Conservation (phyloP, 2,113 vertebrate genomes). For the Mastomys natalensis region DNA sequence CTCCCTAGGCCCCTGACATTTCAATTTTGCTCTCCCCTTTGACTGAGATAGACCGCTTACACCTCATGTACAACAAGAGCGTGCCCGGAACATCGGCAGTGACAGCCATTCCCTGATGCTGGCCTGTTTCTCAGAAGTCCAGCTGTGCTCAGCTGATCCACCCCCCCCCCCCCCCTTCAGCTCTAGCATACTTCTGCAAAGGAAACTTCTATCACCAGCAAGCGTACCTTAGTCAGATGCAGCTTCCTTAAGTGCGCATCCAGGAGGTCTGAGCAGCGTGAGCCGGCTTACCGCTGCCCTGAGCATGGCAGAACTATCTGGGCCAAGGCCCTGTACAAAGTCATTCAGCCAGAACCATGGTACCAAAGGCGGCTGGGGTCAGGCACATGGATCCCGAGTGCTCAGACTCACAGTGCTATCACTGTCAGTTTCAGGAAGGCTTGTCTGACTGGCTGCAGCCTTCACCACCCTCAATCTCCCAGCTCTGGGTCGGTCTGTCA, state of each 20-base stretch:
- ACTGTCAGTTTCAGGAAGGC: fast-evolving
- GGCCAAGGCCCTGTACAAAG: background rate
- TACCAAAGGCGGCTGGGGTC: fast-evolving
- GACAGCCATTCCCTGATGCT: background rate
- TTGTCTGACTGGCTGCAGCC: background rate
- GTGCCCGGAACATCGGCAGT: fast-evolving
- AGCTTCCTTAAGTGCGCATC: background rate
- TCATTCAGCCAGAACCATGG: background rate
- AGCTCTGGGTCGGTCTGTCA: background rate
- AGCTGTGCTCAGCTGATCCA: fast-evolving
- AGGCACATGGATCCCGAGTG: fast-evolving
- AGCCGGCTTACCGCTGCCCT: background rate
- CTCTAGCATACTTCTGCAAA: background rate
- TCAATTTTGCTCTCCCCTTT: fast-evolving
- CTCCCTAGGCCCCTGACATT: too few species aligned
- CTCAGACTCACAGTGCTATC: background rate
- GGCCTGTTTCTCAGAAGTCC: background rate
- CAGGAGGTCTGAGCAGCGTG: background rate
- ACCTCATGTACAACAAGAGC: too few species aligned
- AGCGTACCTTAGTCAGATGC: background rate
- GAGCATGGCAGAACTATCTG: background rate
- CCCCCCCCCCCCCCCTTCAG: fast-evolving
- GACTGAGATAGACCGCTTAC: background rate
- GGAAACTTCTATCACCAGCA: background rate
- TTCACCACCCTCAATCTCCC: background rate